phyloP scores from a whole-genome alignment of 2,113 vertebrate genomes.

The Camelus bactrianus region DNA sequence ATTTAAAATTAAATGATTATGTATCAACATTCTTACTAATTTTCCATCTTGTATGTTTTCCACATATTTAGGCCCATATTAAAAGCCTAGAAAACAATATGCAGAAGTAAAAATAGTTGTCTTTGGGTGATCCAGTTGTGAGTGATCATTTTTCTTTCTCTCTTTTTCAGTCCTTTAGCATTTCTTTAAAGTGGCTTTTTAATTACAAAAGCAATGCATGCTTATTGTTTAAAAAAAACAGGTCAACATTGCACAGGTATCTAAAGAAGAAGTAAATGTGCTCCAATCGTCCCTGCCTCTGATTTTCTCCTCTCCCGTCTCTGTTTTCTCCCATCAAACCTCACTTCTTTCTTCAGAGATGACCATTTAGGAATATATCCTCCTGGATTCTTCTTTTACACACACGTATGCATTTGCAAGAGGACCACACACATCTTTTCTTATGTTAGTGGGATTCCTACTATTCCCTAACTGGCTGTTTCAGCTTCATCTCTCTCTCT shows the following conservation, averaged over 20 bases:
- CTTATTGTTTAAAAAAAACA: neutral
- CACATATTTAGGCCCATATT: neutral
- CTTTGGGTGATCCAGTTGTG: neutral
- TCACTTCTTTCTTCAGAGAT: neutral
- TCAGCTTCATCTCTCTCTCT: neutral
- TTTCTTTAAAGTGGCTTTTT: conserved; percentile 8
- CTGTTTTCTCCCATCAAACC: neutral
- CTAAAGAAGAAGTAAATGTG: neutral
- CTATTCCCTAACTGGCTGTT: neutral
- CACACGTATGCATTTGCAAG: neutral
- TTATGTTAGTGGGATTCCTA: neutral
- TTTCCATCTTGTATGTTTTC: conserved; percentile 3
- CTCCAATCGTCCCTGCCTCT: neutral
- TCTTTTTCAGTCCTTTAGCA: neutral
- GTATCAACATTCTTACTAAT: neutral
- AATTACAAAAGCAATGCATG: neutral
- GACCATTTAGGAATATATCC: neutral
- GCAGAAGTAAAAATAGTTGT: neutral
- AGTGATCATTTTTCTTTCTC: neutral
- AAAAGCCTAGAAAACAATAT: neutral
- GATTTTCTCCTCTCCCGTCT: neutral
- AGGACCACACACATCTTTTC: neutral
- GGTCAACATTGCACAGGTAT: neutral
- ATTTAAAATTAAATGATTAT: neutral
- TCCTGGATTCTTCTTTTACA: neutral